Base-by-base conservation (phyloP, 2,888 invertebrate genomes). In the Hydriomena furcata region DNA sequence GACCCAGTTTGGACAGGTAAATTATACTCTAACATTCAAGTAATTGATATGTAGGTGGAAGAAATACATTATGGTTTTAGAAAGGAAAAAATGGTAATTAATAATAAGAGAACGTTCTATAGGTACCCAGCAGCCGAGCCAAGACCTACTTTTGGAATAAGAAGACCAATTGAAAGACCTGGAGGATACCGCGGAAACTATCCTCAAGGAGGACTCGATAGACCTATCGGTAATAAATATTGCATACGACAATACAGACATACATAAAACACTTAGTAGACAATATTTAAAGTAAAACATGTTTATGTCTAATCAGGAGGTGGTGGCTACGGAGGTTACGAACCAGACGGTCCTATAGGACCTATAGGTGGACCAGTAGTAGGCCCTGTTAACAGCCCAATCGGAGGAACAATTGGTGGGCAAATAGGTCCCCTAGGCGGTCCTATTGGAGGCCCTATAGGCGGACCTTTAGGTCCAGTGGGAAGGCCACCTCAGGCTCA, bases 171-270 rank as follows among this genome's bases (percentile, higher is more conserved):
- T 20, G 85, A 86, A 1, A 69, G 88, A 59, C 90, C 90, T 5
- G 84, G 82, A 59, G 92, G 92, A 23, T 92, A 92, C 66, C 84
- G 91, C 1, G 91, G 91, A 43, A 83, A 82, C 21, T 91, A 91
- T 62, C 88, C 91, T 13, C 82, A 84, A 30, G 75, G 80, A 36
- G 87, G 85, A 49, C 68, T 88, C 58, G 82, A 82, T 41, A 73
- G 87, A 63, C 89, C 87, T 0, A 73, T 86, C 32, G 81, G 87
- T 87, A 73, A 62, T 59, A 23, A 13, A 44, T 4, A n/a, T n/a
- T n/a, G n/a, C n/a, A n/a, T n/a, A n/a, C n/a, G n/a, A n/a, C n/a
- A n/a, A 17, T 17, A 17, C 4, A 2, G 17, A 17, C 17, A 4
- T 3, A 17, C 2, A 17, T 4, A 17, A 3, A 17, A 17, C 17